Evolutionary conservation across 1,140 invertebrate genomes (phyloP), one percentile per base, ranked within the genome.

Genomic region (Macrostomum lignano): DNA sequence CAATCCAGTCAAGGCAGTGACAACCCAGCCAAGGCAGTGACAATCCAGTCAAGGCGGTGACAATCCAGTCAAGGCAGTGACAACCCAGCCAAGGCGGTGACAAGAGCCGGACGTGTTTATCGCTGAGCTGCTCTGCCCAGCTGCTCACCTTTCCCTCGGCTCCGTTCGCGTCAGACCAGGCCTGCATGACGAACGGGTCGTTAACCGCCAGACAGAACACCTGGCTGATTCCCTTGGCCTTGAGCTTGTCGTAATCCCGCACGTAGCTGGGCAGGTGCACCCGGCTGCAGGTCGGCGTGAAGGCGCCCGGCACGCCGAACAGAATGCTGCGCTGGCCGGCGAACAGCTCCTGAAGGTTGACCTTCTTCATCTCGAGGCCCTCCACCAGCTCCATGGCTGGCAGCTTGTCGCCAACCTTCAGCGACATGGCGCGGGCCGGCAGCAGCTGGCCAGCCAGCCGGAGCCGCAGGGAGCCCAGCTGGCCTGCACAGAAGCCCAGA

Each of bases 261-360:
- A 88, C 57, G 49, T 73, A 86, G n/a, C 76, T 74, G 23, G 78
- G 78, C 33, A 82, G 62, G 63, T 84, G 78, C n/a, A n/a, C n/a
- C n/a, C 78, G 74, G 0, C 75, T 77, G 50, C 81, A 91, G 13
- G 76, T 77, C n/a, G 81, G 81, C 4, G 79, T 86, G 46, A 86
- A 88, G 4, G 79, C 79, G 17, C 79, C 81, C 14, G 81, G 76
- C 19, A 88, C 78, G 20, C 71, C 79, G 58, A 91, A 81, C 29
- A 88, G 48, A 7, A 86, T 63, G 0, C 82, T 67, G 48, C 75
- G 82, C 44, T 78, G 81, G 10, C 70, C 71, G 33, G 64, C 61
- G 26, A 69, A 66, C 24, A 76, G 46, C 25, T 79, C 65, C 7
- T 61, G 58, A 22, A 73, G 62, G 51, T 81, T 78, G 1, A 86